Evolutionary conservation across 1,140 invertebrate species (phyloP), one percentile per base, ranked within the genome.

Genomic region (Caenorhabditis brenneri): DNA sequence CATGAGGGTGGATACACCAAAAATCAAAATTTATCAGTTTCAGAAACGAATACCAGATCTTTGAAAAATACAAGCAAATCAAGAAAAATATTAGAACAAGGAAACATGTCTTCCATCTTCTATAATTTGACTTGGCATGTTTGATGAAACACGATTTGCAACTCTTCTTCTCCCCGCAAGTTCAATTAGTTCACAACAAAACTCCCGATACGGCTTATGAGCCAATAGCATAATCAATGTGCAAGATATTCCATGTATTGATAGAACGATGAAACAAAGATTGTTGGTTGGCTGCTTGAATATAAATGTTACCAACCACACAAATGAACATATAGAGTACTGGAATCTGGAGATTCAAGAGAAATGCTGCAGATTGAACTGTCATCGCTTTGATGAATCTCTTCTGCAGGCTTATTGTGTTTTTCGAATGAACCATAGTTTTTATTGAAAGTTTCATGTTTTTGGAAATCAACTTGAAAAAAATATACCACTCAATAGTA

Each of bases 161-260:
- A 42, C 12, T 12, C 39, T 42, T 42, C 39, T 42, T 42, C 39
- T 42, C 39, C 12, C 12, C 39, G 39, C 39, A 6, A 12, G 5
- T 42, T 12, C 39, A 5, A 42, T 6, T 12, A 42, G 5, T 12
- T 42, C 5, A 42, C 39, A 6, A 42, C 39, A 42, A 42, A 42
- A 42, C 39, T 42, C 58, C 36, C 58, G n/a, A 65, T 65, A 65
- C 1, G 58, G 58, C 58, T 36, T 65, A n/a, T 65, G 58, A n/a
- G 36, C 24, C 5, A 3, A 33, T 0, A 65, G 16, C 58, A 65
- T 33, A 36, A 65, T 19, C 19, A 65, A 10, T 6, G 58, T 65
- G 5, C 29, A 65, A 19, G 16, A 15, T 15, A 65, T 15, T 19
- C 58, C 58, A 19, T 65, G 24, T 22, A 65, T n/a, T 33, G 58